phyloP scores from a whole-genome alignment of 1,140 invertebrate genomes.

The Patella vulgata region DNA sequence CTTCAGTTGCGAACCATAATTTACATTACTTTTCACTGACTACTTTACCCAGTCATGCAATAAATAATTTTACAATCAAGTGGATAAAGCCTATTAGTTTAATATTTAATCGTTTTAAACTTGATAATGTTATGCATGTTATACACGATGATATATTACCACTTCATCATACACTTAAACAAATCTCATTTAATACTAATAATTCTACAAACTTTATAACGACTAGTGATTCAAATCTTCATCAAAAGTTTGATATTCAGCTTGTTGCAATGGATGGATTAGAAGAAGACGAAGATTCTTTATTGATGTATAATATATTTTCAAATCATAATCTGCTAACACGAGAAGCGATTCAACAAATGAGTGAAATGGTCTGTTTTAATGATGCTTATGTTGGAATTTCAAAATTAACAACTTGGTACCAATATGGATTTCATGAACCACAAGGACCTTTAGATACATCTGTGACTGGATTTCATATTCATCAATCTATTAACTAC shows the following conservation, averaged over 20 bases:
- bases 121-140: slow-evolving; percentile 73
- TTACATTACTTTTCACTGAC: slow-evolving; percentile 53
- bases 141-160: slow-evolving; percentile 73
- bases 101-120: slow-evolving; percentile 68
- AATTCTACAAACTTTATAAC: too few species aligned
- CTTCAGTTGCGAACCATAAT: slow-evolving; percentile 63
- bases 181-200: slow-evolving; percentile 14
- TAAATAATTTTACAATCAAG: slow-evolving; percentile 21
- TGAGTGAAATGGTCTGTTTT: slow-evolving; percentile 64
- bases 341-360: slow-evolving; percentile 19
- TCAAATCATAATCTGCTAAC: slow-evolving; percentile 35
- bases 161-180: slow-evolving; percentile 63
- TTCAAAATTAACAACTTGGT: slow-evolving; percentile 66
- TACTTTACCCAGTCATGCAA: slow-evolving; percentile 46
- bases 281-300: slow-evolving; percentile 31
- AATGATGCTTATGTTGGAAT: slow-evolving; percentile 63
- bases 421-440: slow-evolving; percentile 70
- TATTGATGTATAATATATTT: slow-evolving; percentile 50
- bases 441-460: slow-evolving; percentile 65
- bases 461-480: slow-evolving; percentile 25
- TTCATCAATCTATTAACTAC: slow-evolving; percentile 35
- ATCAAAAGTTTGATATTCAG: slow-evolving; percentile 36
- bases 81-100: slow-evolving; percentile 41
- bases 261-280: slow-evolving; percentile 53
- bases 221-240: not conserved